Evolutionary conservation across 2,113 vertebrate species (phyloP).

Genomic region (Uria aalge): DNA sequence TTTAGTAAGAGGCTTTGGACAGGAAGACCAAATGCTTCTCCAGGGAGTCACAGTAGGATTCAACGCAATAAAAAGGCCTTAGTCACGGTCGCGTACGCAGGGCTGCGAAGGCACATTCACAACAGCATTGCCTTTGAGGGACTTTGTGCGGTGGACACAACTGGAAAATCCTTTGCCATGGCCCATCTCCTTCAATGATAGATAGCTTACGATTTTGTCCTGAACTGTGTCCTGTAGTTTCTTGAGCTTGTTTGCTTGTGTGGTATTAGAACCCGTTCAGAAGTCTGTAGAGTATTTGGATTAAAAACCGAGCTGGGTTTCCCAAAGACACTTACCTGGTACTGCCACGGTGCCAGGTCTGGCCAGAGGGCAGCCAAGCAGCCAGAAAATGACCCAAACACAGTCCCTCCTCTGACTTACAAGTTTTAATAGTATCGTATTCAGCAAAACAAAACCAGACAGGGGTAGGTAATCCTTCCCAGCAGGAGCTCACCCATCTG

Average conservation of each 20-base stretch:
- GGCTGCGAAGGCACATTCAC: background rate
- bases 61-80: background rate
- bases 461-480: background rate
- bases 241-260: background rate
- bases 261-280: background rate
- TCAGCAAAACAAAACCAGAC: background rate
- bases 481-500: background rate
- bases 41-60: background rate
- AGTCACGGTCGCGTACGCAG: accelerated
- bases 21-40: background rate
- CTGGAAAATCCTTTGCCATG: background rate
- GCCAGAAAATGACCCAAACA: background rate
- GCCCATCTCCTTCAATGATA: background rate
- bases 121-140: background rate
- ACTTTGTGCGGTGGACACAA: background rate
- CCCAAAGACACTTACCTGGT: background rate
- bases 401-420: background rate
- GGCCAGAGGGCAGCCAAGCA: background rate
- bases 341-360: background rate
- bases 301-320: background rate
- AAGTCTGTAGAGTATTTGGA: background rate
- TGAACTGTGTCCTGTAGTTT: background rate
- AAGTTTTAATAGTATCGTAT: background rate
- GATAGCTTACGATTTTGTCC: background rate
- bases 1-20: background rate